phyloP scores from a whole-genome alignment of 2,797 vertebrate species.

The Macropodus opercularis region DNA sequence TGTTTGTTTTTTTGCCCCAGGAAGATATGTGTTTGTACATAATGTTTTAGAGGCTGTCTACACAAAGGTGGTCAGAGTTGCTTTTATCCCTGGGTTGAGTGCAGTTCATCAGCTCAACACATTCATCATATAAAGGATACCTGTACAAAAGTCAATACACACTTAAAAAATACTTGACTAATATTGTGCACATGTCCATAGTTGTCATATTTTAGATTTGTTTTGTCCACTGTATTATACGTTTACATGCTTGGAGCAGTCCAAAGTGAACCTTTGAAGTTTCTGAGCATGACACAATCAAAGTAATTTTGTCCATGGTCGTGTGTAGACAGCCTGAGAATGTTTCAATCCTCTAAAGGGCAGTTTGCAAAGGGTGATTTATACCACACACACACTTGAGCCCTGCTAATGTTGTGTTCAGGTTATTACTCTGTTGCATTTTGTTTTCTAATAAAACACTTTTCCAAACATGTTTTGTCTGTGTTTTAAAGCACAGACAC shows the following conservation, averaged over 20 bases:
- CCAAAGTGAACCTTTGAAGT: conserved; percentile 6
- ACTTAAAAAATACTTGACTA: background rate
- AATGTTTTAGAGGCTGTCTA: conserved; percentile 67
- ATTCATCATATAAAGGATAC: conserved; percentile 24
- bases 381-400: conserved; percentile 90
- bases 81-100: conserved; percentile 5
- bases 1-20: conserved; percentile 68
- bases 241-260: conserved; percentile 9
- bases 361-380: conserved; percentile 87
- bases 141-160: conserved; percentile 14
- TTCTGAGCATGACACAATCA: background rate
- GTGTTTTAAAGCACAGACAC: background rate
- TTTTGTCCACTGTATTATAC: conserved; percentile 16
- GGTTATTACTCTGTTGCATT: conserved; percentile 83
- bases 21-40: conserved; percentile 92
- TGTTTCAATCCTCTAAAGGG: conserved; percentile 90
- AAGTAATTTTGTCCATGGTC: conserved; percentile 26
- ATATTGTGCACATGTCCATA: background rate
- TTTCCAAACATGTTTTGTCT: conserved; percentile 59
- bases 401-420: conserved; percentile 85
- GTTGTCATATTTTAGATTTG: conserved; percentile 1
- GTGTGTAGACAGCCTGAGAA: conserved; percentile 81
- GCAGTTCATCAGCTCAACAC: background rate
- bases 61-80: conserved; percentile 37
- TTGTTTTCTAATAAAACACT: conserved; percentile 86